phyloP scores from a whole-genome alignment of 2,797 vertebrate genomes.

The Epinephelus awoara region DNA sequence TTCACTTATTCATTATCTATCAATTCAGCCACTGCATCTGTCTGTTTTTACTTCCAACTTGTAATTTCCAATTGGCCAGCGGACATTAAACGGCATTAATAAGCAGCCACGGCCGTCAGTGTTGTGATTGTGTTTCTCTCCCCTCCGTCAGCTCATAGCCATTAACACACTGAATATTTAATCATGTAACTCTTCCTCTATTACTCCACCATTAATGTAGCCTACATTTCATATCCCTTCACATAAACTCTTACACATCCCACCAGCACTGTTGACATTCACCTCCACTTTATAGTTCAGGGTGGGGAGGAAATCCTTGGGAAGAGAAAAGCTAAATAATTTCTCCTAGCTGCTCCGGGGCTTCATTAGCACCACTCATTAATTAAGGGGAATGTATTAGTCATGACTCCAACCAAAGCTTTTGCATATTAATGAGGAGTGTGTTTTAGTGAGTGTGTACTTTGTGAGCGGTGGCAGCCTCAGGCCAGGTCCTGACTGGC shows the following conservation, averaged over 20 bases:
- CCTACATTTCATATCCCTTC: constrained; percentile 38
- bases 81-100: constrained; percentile 53
- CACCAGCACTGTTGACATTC: constrained; percentile 55
- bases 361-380: constrained; percentile 77
- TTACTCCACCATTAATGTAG: constrained; percentile 32
- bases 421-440: constrained; percentile 79
- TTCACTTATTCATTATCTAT: constrained; percentile 30
- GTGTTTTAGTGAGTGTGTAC: constrained; percentile 50
- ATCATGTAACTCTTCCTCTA: constrained; percentile 45
- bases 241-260: constrained; percentile 48
- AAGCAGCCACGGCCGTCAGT: constrained; percentile 34
- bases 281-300: constrained; percentile 60
- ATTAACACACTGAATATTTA: constrained; percentile 62
- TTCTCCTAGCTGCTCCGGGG: constrained; percentile 69
- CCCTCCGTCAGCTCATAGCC: constrained; percentile 24
- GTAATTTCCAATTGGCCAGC: constrained; percentile 42
- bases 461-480: constrained; percentile 44
- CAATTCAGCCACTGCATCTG: constrained; percentile 26
- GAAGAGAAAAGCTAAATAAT: constrained; percentile 75
- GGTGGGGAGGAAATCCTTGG: constrained; percentile 59
- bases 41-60: constrained; percentile 34
- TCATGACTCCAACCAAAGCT: constrained; percentile 79
- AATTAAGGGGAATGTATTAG: constrained; percentile 83
- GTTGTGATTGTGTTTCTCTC: constrained; percentile 45
- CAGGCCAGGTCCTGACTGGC: constrained; percentile 46